Evolutionary conservation across 1,140 invertebrate species (phyloP), one percentile per base, ranked within the genome.

Genomic region (Aleiodes sp.): DNA sequence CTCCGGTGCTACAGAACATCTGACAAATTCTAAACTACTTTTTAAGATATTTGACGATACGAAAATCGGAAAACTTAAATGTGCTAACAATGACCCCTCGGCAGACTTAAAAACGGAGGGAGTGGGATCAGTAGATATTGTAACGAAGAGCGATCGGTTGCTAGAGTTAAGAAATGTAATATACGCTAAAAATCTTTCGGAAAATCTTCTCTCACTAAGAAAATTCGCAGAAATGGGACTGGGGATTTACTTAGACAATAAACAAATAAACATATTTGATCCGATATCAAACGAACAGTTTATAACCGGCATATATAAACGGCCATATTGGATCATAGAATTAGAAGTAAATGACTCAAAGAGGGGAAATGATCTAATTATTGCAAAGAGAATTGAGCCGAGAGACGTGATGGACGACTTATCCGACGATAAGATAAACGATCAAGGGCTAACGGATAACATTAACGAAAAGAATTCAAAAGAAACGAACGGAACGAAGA

Each of bases 1-100:
- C 65, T 76, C 73, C 7, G 69, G 65, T n/a, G 66, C 68, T 7
- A 73, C 71, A 19, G 67, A 70, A 14, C 74, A 75, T 29, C 28
- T 73, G 9, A 41, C 65, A 7, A 71, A 71, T 41, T 67, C 62
- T 8, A 70, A 68, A 35, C n/a, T 71, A 3, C 60, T 73, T 14
- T 67, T 73, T 21, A 72, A 70, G 35, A 43, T 67, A 10, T 70
- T 76, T 56, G 33, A 68, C 56, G 26, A 61, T 9, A 41, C 21
- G 12, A 26, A 29, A 39, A 9, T 37, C 19, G 63, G 57, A 41
- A 28, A 59, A 19, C 69, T 74, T 35, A 56, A 66, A 67, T 37
- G 65, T 63, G 19, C 72, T 43, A 59, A 70, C 62, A 65, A 72
- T 69, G 28, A 64, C 26, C 7, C 19, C 1, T 28, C 39, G n/a